These are phyloP conservation scores for Ataeniobius toweri DNA, from an alignment of 2,797 vertebrate genomes.

Conservation along the genomic window DNA sequence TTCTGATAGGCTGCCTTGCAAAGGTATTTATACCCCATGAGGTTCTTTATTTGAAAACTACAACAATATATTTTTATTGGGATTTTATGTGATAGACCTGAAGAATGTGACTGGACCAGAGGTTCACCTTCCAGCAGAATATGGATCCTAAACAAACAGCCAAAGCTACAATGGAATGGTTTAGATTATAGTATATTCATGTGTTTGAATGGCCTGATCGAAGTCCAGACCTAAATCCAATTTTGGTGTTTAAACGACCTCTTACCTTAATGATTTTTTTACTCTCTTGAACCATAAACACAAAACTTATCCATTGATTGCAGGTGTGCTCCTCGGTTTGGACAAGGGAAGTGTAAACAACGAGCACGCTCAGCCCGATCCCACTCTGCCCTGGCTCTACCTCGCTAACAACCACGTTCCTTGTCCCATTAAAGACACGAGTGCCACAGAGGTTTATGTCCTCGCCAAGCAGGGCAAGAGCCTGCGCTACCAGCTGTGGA, in stretches of 20 bases:
- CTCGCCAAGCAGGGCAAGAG: slow-evolving; percentile 94
- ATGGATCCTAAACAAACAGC: too few species aligned
- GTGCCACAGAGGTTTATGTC: slow-evolving; percentile 74
- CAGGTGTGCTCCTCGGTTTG: slow-evolving; percentile 85
- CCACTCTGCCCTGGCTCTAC: slow-evolving; percentile 65
- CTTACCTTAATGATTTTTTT: background rate
- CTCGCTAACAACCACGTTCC: slow-evolving; percentile 29
- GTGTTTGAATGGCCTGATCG: too few species aligned
- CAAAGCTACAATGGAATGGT: too few species aligned
- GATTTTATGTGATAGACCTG: background rate
- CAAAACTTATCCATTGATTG: background rate
- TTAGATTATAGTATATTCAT: background rate
- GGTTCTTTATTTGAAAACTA: background rate
- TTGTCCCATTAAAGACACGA: slow-evolving; percentile 29
- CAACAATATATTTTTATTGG: background rate
- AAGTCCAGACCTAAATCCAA: too few species aligned
- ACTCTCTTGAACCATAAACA: background rate
- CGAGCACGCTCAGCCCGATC: slow-evolving; percentile 63
- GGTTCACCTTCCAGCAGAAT: too few species aligned
- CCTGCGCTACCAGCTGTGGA: slow-evolving; percentile 89
- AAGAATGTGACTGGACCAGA: too few species aligned
- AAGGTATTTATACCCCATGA: background rate
- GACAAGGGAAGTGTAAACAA: slow-evolving; percentile 45
- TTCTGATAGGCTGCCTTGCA: background rate
- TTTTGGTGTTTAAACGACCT: background rate